Evolutionary conservation across 2,797 vertebrate species (phyloP).

Genomic region (Falco peregrinus): DNA sequence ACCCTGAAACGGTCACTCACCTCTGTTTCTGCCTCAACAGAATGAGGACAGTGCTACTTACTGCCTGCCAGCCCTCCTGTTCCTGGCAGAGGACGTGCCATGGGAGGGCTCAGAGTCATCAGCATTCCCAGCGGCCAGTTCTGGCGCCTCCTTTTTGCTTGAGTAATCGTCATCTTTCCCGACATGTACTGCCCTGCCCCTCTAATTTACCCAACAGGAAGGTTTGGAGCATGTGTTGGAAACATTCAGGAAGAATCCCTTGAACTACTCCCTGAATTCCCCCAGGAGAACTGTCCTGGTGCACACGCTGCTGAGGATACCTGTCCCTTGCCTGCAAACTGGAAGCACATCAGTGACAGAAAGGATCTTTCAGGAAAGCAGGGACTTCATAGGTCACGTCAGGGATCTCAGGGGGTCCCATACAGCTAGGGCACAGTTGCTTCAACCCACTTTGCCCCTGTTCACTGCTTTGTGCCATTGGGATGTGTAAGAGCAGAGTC

Average conservation of each 20-base stretch:
- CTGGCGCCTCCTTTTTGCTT: not conserved
- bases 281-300: not conserved
- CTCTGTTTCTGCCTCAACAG: not conserved
- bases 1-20: not conserved
- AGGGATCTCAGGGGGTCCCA: not conserved
- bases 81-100: not conserved
- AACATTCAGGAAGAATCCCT: not conserved
- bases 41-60: not conserved
- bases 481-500: not conserved
- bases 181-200: not conserved
- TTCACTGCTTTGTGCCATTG: not conserved
- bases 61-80: not conserved
- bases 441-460: not conserved
- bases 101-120: not conserved
- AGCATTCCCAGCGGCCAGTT: not conserved
- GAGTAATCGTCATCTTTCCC: not conserved
- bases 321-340: not conserved
- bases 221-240: not conserved
- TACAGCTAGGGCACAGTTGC: not conserved
- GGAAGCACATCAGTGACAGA: not conserved
- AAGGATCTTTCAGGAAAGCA: not conserved
- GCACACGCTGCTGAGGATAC: not conserved
- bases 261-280: not conserved
- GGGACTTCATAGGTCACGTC: not conserved
- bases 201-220: not conserved